Base-by-base conservation (phyloP, 2,888 invertebrate genomes). In the Plusia festucae region DNA sequence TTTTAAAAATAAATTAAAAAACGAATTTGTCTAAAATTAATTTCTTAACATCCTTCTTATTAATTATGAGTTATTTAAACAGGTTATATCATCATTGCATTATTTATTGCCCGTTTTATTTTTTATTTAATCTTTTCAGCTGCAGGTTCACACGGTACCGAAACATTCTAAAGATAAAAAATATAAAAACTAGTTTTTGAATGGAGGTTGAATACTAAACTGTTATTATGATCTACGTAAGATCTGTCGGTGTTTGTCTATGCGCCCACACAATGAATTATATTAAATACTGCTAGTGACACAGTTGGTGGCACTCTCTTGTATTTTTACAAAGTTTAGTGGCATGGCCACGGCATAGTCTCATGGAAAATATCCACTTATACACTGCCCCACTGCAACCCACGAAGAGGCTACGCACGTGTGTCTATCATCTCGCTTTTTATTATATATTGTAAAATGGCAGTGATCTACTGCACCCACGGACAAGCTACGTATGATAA, bases 91-190 rank as follows among this genome's bases (percentile, higher is more conserved):
- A 62, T 75, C 53, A 52, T 65, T 62, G 64, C 76, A 59, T 67
- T 76, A 69, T 69, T 69, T 68, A 77, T 71, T 6, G 53, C 9
- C 32, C 0, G 56, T 49, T 55, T 55, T 52, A 52, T 54, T 59
- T 53, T 73, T 69, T 56, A 13, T 46, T 54, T 64, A 65, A 61
- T 15, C 44, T 53, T 56, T 52, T 49, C 46, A 22, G 34, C 62
- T 44, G 59, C 44, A 57, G 70, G 70, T 73, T 72, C 75, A 74
- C 75, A 72, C 60, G 60, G 64, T 69, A 53, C 5, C 15, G 30
- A 16, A 69, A 34, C 56, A 22, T 52, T 34, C 27, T 44, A 34
- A n/a, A 24, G 24, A 7, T 13, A 11, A 52, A 15, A 34, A n/a
- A 24, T 15, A 7, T 13, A 11, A 52, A 15, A 52, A 52, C 27